These are phyloP conservation scores for Phoeniculus purpureus DNA, from an alignment of 2,797 vertebrate genomes.

Conservation along the genomic window DNA sequence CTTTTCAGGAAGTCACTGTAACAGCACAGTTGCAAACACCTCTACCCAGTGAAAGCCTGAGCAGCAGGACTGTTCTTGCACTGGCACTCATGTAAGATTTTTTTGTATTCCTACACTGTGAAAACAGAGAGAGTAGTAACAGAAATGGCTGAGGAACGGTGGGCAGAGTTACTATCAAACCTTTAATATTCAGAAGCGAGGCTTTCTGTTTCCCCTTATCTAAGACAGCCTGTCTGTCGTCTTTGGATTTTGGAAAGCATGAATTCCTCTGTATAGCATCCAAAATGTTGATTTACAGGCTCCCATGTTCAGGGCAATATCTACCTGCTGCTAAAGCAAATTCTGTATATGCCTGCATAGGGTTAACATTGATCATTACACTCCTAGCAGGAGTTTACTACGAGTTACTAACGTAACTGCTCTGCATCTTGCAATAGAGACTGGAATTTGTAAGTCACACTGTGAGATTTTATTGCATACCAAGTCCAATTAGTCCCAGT, in stretches of 20 bases:
- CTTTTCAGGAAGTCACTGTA: neutral
- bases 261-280: accelerated
- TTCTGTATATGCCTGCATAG: neutral
- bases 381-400: neutral
- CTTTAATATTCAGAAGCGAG: neutral
- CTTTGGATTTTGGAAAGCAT: neutral
- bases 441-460: neutral
- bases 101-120: neutral
- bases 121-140: neutral
- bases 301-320: neutral
- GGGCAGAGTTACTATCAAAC: neutral
- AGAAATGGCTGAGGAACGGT: neutral
- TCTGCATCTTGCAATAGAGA: neutral
- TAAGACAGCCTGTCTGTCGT: neutral
- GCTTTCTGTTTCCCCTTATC: neutral
- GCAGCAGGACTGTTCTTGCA: neutral
- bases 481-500: neutral
- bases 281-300: neutral
- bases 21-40: neutral
- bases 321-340: neutral
- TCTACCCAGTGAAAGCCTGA: neutral
- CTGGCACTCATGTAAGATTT: no score
- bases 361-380: neutral
- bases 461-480: neutral
- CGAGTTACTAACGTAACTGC: neutral